Evolutionary conservation across 2,797 vertebrate genomes (phyloP), one percentile per base, ranked within the genome.

Genomic region (Pyrrhura leucotis): DNA sequence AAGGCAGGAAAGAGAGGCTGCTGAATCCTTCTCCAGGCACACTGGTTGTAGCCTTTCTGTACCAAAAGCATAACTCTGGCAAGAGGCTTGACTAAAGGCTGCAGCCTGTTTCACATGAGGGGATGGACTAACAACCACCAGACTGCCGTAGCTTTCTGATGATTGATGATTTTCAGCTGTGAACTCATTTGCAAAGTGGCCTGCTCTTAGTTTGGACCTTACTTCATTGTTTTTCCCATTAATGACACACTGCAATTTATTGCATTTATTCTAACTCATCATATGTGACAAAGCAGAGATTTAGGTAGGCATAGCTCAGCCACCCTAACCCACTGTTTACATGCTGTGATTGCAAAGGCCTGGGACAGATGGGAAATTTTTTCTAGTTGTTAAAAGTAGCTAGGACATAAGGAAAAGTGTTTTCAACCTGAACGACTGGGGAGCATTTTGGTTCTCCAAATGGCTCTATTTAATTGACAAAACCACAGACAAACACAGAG

Each of bases 191-290:
- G 44, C 63, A 79, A 89, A 89, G 84, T 31, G 39, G 12, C 54
- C 31, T 7, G 39, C 37, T 84, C 74, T 89, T 95, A 67, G 75
- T 91, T 74, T 85, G 67, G 56, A 51, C 40, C 39, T 59, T 79
- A 51, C 65, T 90, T 93, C 80, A 50, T 66, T 93, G 83, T 61
- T 87, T 96, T 94, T 90, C 48, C 40, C 63, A 82, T 90, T 92
- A 85, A 40, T 0, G 1, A 69, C 63, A 65, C 33, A 29, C 1
- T 0, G 5, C 68, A 71, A 56, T 87, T 92, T 90, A 90, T 61
- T 92, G 61, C 5, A 26, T 94, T 90, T 87, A 85, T 82, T 90
- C 74, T 82, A 88, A 61, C 37, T 56, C 65, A 29, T 39, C 67
- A 54, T 13, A 21, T 0, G 0, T 0, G 0, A 91, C n/a, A 73